phyloP scores from a whole-genome alignment of 2,888 invertebrate genomes.

The Stenichneumon culpator region DNA sequence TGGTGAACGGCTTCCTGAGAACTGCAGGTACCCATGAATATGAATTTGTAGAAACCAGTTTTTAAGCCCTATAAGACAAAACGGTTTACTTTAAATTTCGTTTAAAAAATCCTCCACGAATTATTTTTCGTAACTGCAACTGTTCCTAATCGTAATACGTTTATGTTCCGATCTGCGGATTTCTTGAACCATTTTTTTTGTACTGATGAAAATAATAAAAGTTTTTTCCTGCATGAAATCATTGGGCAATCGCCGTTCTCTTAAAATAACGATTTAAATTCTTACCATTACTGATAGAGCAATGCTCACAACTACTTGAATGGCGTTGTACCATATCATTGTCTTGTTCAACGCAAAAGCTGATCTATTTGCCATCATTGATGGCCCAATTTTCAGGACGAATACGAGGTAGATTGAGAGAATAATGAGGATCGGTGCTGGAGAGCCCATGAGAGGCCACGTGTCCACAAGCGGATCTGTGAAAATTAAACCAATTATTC shows the following conservation, averaged over 20 bases:
- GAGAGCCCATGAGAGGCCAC: slow-evolving; percentile 93
- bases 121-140: not conserved
- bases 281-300: slow-evolving; percentile 88
- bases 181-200: not conserved
- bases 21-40: slow-evolving; percentile 60
- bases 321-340: slow-evolving; percentile 93
- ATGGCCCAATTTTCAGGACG: slow-evolving; percentile 91
- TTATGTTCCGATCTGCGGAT: not conserved
- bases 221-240: not conserved
- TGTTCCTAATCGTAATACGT: not conserved
- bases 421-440: slow-evolving; percentile 89
- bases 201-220: not conserved
- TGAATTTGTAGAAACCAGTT: slow-evolving; percentile 56
- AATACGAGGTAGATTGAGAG: slow-evolving; percentile 90
- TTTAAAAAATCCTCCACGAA: not conserved
- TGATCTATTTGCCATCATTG: slow-evolving; percentile 91
- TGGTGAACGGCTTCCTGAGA: slow-evolving; percentile 42
- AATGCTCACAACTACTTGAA: slow-evolving; percentile 94
- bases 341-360: slow-evolving; percentile 91
- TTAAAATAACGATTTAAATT: slow-evolving; percentile 63
- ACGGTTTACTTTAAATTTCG: not conserved
- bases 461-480: slow-evolving; percentile 91
- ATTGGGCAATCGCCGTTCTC: too few species aligned
- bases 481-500: slow-evolving; percentile 73
- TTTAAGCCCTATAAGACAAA: slow-evolving; percentile 53